A percentile compares a stretch with the other conserved stretches of the same genome.
phyloP scores from a whole-genome alignment of 2,113 vertebrate species.

The Zapus hudsonius region DNA sequence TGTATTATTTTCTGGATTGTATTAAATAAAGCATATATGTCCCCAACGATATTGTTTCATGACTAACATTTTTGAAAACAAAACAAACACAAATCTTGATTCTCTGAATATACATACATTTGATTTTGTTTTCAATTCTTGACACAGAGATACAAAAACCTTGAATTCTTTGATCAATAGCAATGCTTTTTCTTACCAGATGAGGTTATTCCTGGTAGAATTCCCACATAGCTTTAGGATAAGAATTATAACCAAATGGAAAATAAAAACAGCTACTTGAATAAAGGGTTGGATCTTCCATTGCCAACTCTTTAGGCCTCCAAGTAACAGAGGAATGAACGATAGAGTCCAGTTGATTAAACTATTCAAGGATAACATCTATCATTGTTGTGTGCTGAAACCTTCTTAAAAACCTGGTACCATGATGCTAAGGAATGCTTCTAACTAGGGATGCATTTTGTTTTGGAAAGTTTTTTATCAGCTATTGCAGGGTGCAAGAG shows the following conservation, averaged over 20 bases:
- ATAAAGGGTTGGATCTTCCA: not conserved
- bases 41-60: not conserved
- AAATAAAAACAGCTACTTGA: not conserved
- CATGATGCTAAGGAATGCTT: not conserved
- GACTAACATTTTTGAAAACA: not conserved
- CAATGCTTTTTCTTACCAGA: not conserved
- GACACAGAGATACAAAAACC: not conserved
- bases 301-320: not conserved
- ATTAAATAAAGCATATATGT: not conserved
- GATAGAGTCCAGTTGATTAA: not conserved
- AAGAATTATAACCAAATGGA: not conserved
- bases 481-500: not conserved
- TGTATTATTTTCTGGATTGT: not conserved
- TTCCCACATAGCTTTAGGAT: not conserved
- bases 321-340: not conserved
- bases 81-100: not conserved
- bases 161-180: not conserved
- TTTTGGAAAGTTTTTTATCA: not conserved
- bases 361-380: not conserved
- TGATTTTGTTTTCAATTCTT: not conserved
- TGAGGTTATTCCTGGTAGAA: fast-evolving
- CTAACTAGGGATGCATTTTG: not conserved
- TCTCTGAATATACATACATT: not conserved
- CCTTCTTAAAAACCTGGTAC: not conserved
- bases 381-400: not conserved